phyloP scores from a whole-genome alignment of 2,888 invertebrate genomes.

The Mythimna loreyi region DNA sequence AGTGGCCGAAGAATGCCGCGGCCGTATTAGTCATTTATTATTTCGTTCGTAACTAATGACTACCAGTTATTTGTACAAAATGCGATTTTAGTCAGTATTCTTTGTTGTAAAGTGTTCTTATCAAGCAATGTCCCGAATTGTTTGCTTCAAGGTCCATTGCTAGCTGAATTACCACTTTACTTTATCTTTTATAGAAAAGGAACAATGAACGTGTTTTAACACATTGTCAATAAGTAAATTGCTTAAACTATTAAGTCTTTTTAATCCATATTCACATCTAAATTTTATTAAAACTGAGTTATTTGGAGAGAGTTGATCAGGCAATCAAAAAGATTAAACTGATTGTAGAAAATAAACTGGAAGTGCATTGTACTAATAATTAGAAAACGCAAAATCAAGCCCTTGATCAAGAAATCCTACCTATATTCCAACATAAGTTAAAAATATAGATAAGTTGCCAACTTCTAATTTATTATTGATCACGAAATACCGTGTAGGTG shows the following conservation, averaged over 20 bases:
- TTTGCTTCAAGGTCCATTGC: slow-evolving; percentile 21
- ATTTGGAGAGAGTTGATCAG: no score
- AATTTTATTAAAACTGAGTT: background rate
- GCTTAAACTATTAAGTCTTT: background rate
- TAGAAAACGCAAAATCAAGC: background rate
- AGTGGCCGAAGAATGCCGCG: background rate
- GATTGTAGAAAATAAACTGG: no score
- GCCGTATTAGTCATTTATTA: slow-evolving; percentile 16
- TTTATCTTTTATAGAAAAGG: slow-evolving; percentile 17
- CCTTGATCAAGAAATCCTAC: background rate
- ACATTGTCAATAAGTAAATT: background rate
- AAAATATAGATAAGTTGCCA: background rate
- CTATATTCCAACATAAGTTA: background rate
- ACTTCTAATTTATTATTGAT: slow-evolving; percentile 29
- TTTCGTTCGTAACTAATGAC: background rate
- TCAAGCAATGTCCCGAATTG: slow-evolving; percentile 28
- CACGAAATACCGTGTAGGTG: background rate
- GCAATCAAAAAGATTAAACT: no score
- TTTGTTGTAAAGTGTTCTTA: slow-evolving; percentile 20
- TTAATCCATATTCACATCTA: background rate
- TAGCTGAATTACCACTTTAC: slow-evolving; percentile 36
- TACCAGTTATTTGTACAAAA: slow-evolving; percentile 5
- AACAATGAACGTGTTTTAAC: background rate
- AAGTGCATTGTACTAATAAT: no score
- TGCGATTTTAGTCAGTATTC: background rate